Conservation (phyloP, 1,140 invertebrate species). For the Brachionus asplanchnoidis region DNA sequence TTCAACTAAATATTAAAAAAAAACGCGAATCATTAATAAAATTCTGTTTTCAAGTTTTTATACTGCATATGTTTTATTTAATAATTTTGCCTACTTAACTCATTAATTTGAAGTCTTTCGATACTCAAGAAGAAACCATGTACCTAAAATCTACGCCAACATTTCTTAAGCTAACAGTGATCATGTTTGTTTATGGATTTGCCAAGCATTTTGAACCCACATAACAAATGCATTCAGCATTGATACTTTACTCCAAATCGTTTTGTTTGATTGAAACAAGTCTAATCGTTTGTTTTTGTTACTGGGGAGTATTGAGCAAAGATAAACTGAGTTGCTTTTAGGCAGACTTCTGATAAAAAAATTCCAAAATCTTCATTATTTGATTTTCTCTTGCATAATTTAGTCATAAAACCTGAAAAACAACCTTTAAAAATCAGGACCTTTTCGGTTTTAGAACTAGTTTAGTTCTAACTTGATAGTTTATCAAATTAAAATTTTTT, state of each 20-base stretch:
- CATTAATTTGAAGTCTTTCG: neutral
- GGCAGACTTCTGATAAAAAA: neutral
- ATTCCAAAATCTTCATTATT: neutral
- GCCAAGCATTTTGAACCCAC: neutral
- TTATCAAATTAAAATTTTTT: neutral
- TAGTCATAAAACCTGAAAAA: neutral
- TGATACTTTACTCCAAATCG: neutral
- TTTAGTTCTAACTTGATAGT: neutral
- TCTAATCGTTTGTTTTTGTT: neutral
- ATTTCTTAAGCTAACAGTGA: neutral
- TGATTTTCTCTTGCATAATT: neutral
- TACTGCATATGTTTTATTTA: neutral
- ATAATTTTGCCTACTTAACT: neutral
- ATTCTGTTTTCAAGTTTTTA: neutral
- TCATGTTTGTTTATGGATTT: slow-evolving; percentile 2
- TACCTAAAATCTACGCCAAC: neutral
- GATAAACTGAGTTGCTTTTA: neutral
- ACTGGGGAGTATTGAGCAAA: neutral
- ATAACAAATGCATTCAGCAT: neutral
- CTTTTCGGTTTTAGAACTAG: too few species aligned
- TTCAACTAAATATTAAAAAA: neutral
- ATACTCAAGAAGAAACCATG: neutral
- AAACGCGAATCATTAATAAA: neutral
- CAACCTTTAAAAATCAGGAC: neutral
- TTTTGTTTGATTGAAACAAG: neutral